These are phyloP conservation scores for Megaustenia siamemsis DNA, from an alignment of 2,888 invertebrate species.

Conservation along the genomic window DNA sequence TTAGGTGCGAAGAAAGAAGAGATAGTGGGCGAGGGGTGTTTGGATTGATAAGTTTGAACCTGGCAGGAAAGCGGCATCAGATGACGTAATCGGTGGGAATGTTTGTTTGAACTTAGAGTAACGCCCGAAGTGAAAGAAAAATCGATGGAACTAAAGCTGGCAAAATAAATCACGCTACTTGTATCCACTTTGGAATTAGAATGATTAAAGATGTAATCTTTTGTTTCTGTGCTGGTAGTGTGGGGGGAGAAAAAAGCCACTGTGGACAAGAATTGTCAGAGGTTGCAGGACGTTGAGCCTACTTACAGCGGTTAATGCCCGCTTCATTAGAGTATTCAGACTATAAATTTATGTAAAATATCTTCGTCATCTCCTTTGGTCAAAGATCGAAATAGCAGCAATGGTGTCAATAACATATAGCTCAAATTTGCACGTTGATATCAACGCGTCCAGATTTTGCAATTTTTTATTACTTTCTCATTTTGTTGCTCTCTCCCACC, in stretches of 20 bases:
- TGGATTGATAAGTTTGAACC: background rate
- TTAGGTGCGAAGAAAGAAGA: too few species aligned
- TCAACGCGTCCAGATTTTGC: background rate
- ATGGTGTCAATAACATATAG: background rate
- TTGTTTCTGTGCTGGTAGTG: background rate
- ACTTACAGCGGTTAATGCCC: background rate
- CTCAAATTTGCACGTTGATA: background rate
- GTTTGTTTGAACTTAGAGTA: background rate
- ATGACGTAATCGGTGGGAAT: background rate
- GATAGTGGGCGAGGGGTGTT: background rate
- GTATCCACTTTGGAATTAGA: constrained; percentile 14
- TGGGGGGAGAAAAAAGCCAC: background rate
- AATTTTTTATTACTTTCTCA: background rate
- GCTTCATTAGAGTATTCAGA: background rate
- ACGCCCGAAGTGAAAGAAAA: constrained; percentile 1
- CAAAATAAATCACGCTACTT: constrained; percentile 16
- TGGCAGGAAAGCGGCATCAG: background rate
- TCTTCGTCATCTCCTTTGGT: background rate
- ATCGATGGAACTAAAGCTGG: constrained; percentile 22
- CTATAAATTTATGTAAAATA: background rate
- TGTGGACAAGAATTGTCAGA: background rate
- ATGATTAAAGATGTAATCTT: constrained; percentile 7
- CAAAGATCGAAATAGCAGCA: background rate
- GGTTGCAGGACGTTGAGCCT: background rate
- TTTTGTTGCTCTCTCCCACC: background rate